Evolutionary conservation across 2,888 invertebrate species (phyloP), one percentile per base, ranked within the genome.

Genomic region (Allygus modestus): DNA sequence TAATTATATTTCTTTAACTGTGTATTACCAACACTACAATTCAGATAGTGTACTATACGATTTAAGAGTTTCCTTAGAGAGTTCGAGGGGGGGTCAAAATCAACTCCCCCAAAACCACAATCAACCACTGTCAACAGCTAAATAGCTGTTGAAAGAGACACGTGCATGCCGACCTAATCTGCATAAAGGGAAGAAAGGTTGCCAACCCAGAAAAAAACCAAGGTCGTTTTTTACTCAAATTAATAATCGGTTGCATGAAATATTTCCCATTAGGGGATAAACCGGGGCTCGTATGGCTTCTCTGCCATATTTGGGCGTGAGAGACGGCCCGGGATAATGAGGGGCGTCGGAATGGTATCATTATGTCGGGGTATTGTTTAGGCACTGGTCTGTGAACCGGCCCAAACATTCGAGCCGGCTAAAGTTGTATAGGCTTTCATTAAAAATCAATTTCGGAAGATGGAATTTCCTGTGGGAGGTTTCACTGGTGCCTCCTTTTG

Each of bases 291-390:
- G 58, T 79, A 58, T 28, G 79, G 79, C 37, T 79, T 79, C 79
- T 58, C 58, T 23, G 28, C 54, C 79, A 33, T 31, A 58, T 58
- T 79, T 79, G 79, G 79, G 58, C 58, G 79, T 37, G 79, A 20
- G 73, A 73, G 77, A 12, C 46, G 41, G 41, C 5, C 37, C 71
- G 15, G 28, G 51, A 77, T 77, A 51, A 77, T 77, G 46, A 46
- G 43, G 43, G 77, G 54, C 43, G 75, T 11, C 54, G 58, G 51
- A 37, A 58, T 51, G 28, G 58, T 79, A 79, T 79, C 79, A 79
- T 79, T 79, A 79, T 77, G 46, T 46, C 75, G 46, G 46, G 79
- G 58, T 58, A 79, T 79, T 79, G 79, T 79, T 58, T 79, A 37
- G 58, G n/a, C 58, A 79, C 33, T 79, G 58, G 46, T n/a, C 79